Evolutionary conservation across 53 echinoderm and acorn worm genomes (phyloP).

Genomic region (Echinometra lucunter): DNA sequence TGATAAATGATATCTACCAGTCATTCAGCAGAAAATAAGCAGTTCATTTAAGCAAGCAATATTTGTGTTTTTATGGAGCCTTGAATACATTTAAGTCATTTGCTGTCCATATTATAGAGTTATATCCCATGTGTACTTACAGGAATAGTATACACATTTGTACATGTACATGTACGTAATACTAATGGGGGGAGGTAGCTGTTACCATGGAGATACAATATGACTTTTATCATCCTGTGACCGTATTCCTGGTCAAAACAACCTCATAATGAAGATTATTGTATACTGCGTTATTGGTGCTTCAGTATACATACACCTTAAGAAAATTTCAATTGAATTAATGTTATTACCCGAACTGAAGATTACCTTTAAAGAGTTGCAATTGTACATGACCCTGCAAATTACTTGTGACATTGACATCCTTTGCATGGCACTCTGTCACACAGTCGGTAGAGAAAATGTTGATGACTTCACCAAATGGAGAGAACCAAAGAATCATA

Average conservation of each 20-base stretch:
- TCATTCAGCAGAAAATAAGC: too few relatives aligned
- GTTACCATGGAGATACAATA: too few relatives aligned
- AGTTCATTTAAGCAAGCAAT: too few relatives aligned
- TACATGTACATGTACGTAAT: neutral
- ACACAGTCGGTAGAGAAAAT: conserved; percentile 20
- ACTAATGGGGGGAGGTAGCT: too few relatives aligned
- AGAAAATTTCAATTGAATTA: neutral
- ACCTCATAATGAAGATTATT: neutral
- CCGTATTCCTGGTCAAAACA: too few relatives aligned
- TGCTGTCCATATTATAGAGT: too few relatives aligned
- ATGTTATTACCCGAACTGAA: neutral
- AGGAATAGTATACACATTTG: too few relatives aligned
- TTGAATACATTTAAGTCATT: too few relatives aligned
- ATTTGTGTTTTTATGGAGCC: too few relatives aligned
- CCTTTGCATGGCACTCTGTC: conserved; percentile 19
- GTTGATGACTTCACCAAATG: conserved; percentile 57
- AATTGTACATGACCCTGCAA: conserved; percentile 28
- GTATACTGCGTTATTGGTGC: neutral
- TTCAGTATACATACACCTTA: neutral
- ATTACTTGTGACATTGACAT: conserved; percentile 62
- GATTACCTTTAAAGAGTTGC: neutral
- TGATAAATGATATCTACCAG: too few relatives aligned
- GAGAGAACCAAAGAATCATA: neutral
- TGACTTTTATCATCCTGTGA: too few relatives aligned
- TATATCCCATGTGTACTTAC: too few relatives aligned